These are phyloP conservation scores for Aethes cnicana DNA, from an alignment of 2,888 invertebrate genomes.

Conservation along the genomic window DNA sequence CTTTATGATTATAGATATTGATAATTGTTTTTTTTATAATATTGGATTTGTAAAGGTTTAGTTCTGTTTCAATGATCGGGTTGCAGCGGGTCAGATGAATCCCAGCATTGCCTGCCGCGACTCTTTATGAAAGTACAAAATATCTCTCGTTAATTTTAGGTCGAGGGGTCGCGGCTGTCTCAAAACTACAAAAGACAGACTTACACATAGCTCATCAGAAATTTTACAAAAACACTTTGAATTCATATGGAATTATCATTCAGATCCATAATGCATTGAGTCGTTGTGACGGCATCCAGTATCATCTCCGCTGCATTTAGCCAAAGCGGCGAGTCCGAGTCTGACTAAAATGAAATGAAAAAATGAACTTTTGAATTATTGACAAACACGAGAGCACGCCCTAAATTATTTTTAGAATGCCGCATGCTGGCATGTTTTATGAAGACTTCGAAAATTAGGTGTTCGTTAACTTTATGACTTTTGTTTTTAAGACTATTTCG, in stretches of 20 bases:
- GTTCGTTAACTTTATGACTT: slow-evolving; percentile 57
- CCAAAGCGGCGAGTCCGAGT: slow-evolving; percentile 59
- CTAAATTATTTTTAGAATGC: slow-evolving; percentile 34
- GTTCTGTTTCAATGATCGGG: slow-evolving; percentile 39
- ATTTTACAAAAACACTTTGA: slow-evolving; percentile 16
- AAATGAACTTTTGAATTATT: slow-evolving; percentile 69
- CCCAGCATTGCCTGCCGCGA: slow-evolving; percentile 39
- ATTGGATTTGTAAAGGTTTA: slow-evolving; percentile 58
- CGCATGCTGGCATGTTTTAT: slow-evolving; percentile 36
- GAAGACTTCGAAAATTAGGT: slow-evolving; percentile 41
- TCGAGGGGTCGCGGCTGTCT: slow-evolving; percentile 54
- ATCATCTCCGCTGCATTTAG: slow-evolving; percentile 40
- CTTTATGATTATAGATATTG: slow-evolving; percentile 63
- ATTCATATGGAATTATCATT: slow-evolving; percentile 17
- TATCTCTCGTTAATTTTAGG: slow-evolving; percentile 70
- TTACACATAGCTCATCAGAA: slow-evolving; percentile 16
- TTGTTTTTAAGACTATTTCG: slow-evolving; percentile 61
- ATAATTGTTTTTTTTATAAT: slow-evolving; percentile 61
- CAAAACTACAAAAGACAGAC: slow-evolving; percentile 44
- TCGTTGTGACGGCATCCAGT: slow-evolving; percentile 50
- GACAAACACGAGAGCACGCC: slow-evolving; percentile 29
- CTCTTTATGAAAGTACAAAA: slow-evolving; percentile 76
- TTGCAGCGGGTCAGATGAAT: slow-evolving; percentile 1
- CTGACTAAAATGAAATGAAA: slow-evolving; percentile 64
- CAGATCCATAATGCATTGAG: slow-evolving; percentile 53